These are phyloP conservation scores for Neotoma lepida DNA, from an alignment of 2,113 vertebrate species.

Conservation along the genomic window DNA sequence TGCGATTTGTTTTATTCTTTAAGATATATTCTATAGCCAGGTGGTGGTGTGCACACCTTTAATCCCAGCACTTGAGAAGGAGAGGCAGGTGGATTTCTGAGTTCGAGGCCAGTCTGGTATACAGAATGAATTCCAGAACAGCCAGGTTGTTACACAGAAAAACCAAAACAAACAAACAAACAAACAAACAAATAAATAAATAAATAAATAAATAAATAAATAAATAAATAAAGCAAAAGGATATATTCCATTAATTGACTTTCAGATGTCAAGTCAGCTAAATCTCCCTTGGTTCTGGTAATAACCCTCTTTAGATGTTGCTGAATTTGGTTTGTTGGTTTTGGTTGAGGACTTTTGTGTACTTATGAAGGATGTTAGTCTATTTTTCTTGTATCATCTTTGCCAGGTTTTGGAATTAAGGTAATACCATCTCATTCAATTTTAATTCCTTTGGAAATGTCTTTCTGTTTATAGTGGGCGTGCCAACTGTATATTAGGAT, in stretches of 20 bases:
- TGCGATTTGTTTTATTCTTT: slow-evolving; percentile 4
- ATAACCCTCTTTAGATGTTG: slow-evolving; percentile 5
- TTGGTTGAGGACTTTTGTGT: slow-evolving; percentile 36
- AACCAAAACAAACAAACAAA: too few relatives aligned
- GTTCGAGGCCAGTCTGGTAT: neutral
- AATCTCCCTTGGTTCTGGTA: neutral
- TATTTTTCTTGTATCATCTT: neutral
- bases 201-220: too few relatives aligned
- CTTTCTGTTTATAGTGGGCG: neutral
- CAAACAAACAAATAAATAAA: too few relatives aligned
- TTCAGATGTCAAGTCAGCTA: neutral
- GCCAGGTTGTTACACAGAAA: too few relatives aligned
- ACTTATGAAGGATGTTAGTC: neutral
- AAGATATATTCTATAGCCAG: neutral
- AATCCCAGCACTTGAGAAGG: neutral
- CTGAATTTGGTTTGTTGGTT: slow-evolving; percentile 22
- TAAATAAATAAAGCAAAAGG: too few relatives aligned
- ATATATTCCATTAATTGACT: neutral
- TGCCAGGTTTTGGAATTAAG: neutral
- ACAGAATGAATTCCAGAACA: too few relatives aligned
- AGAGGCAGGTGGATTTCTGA: neutral
- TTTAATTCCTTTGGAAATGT: slow-evolving; percentile 9
- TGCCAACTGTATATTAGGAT: neutral
- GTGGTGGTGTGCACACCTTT: neutral
- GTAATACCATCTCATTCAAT: neutral